phyloP scores from a whole-genome alignment of 2,888 invertebrate genomes.

The Leptinotarsa haldemani region DNA sequence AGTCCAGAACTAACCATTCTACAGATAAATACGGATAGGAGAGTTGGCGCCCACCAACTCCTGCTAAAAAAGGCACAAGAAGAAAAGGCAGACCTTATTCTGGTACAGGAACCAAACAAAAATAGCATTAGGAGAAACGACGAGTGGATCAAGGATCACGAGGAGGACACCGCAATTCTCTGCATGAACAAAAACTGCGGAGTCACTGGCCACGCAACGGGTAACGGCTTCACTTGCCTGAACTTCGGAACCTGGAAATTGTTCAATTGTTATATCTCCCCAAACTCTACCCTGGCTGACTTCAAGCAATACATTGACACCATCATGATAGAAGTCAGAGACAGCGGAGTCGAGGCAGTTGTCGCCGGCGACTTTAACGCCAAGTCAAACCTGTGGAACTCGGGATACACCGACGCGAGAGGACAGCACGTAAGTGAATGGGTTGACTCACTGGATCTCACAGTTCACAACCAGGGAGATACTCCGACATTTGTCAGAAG shows the following conservation, averaged over 20 bases:
- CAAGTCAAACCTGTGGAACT: too few relatives aligned
- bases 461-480: neutral
- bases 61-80: neutral
- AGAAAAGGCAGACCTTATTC: neutral
- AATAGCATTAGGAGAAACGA: neutral
- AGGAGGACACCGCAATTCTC: neutral
- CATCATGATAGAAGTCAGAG: neutral
- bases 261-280: neutral
- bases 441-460: neutral
- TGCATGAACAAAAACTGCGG: neutral
- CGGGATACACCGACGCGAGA: neutral
- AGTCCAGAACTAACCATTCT: too few relatives aligned
- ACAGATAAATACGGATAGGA: too few relatives aligned
- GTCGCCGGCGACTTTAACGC: too few relatives aligned
- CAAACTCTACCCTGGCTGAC: neutral
- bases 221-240: neutral
- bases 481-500: neutral
- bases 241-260: neutral
- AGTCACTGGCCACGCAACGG: neutral
- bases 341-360: neutral
- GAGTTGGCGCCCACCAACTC: too few relatives aligned
- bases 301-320: neutral
- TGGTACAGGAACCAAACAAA: slow-evolving; percentile 2
- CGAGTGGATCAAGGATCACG: slow-evolving; percentile 11
- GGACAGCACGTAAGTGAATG: neutral